These are phyloP conservation scores for Pipa parva DNA, from an alignment of 2,113 vertebrate species.

Conservation along the genomic window DNA sequence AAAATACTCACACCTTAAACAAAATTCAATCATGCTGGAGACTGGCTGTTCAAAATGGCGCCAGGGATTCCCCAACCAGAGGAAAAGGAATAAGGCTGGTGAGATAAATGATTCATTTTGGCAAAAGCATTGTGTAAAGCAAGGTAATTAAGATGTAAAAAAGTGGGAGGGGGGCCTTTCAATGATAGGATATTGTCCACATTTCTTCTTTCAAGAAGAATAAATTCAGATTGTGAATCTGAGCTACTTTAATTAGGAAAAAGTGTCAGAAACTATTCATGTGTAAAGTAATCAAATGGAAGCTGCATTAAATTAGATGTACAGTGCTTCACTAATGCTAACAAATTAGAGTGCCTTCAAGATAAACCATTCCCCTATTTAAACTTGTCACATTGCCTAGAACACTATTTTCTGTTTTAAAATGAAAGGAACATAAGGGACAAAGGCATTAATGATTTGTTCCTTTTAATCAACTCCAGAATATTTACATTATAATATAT, in stretches of 20 bases:
- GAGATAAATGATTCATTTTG: too few relatives aligned
- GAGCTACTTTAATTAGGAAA: constrained; percentile 58
- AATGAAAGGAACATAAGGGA: background rate
- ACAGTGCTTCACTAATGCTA: constrained; percentile 57
- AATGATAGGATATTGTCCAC: background rate
- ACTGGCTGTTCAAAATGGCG: too few relatives aligned
- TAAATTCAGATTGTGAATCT: background rate
- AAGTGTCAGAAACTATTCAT: constrained; percentile 57
- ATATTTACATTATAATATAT: background rate
- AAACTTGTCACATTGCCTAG: constrained; percentile 46
- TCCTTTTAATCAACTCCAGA: background rate
- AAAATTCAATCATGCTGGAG: background rate
- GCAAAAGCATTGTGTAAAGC: too few relatives aligned
- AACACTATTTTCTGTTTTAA: background rate
- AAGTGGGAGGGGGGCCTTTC: too few relatives aligned
- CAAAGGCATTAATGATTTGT: background rate
- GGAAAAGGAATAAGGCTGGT: too few relatives aligned
- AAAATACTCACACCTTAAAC: background rate
- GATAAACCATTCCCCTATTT: constrained; percentile 49
- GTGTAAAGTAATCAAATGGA: constrained; percentile 57
- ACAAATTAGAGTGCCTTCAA: constrained; percentile 62
- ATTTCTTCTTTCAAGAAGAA: constrained; percentile 33
- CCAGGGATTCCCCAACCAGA: too few relatives aligned
- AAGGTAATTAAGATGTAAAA: background rate
- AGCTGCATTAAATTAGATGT: constrained; percentile 62